Percentiles rank a stretch among this genome's conserved stretches.
Evolutionary conservation across 2,888 invertebrate species (phyloP).

Genomic region (Acanthoscelides obtectus): DNA sequence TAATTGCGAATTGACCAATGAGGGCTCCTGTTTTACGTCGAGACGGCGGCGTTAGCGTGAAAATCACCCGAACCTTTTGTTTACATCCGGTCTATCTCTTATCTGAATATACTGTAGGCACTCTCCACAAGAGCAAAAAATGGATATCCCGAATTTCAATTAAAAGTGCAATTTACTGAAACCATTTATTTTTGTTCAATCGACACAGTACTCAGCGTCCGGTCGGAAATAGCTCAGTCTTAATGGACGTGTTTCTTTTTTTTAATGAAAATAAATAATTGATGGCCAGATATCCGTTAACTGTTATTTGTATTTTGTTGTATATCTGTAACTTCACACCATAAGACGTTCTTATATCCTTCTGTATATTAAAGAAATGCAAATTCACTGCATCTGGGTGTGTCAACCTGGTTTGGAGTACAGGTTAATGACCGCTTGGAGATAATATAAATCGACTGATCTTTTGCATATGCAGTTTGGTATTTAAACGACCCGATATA

Average conservation of each 20-base stretch:
- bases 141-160: neutral
- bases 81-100: no score
- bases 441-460: neutral
- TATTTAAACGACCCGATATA: neutral
- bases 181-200: neutral
- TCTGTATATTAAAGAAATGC: neutral
- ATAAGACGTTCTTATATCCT: neutral
- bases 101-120: neutral
- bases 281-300: neutral
- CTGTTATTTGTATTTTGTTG: neutral
- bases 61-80: no score
- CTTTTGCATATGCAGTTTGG: neutral
- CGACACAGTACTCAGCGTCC: no score
- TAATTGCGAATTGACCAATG: no score
- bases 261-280: neutral
- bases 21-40: no score
- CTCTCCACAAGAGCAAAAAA: neutral
- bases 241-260: neutral
- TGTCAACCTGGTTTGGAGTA: neutral
- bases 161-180: neutral
- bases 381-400: neutral
- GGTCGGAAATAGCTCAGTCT: neutral
- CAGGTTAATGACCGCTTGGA: neutral
- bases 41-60: no score
- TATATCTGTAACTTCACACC: neutral